A percentile compares a stretch with the other conserved stretches of the same genome.
Evolutionary conservation across 2,888 invertebrate species (phyloP).

Genomic region (Sialis fuliginosa): DNA sequence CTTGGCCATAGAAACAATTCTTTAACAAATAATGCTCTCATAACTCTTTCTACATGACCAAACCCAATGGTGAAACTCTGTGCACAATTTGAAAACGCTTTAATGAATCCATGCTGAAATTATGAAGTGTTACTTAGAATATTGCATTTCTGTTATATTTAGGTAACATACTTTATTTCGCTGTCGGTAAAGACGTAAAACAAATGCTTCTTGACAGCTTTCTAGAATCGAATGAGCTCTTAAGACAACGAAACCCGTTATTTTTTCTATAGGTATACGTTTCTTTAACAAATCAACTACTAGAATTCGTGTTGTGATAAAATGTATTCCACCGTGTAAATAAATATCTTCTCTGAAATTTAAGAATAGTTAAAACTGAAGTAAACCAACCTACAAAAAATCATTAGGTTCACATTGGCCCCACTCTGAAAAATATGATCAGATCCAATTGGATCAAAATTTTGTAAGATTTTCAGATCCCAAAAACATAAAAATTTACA

Average conservation of each 20-base stretch:
- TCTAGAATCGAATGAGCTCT: conserved; percentile 77
- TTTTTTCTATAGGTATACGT: conserved; percentile 68
- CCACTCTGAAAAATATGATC: no score
- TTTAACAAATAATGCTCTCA: conserved; percentile 83
- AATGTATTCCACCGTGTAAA: conserved; percentile 82
- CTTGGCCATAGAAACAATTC: conserved; percentile 88
- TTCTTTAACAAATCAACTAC: conserved; percentile 91
- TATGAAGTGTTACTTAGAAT: conserved; percentile 10
- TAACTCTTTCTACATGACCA: conserved; percentile 80
- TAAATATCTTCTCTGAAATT: conserved; percentile 58
- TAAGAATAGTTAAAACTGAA: no score
- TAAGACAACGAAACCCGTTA: conserved; percentile 82
- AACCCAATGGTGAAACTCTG: conserved; percentile 82
- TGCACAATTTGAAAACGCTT: conserved; percentile 82
- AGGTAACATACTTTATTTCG: conserved; percentile 54
- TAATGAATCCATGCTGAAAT: conserved; percentile 75
- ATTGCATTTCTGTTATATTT: conserved; percentile 3
- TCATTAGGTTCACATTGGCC: no score
- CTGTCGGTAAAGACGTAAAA: conserved; percentile 76
- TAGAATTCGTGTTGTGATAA: conserved; percentile 84
- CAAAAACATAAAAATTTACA: no score
- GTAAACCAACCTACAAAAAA: no score
- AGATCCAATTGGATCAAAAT: no score
- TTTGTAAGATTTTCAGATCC: no score
- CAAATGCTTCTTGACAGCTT: conserved; percentile 91